Base-by-base conservation (phyloP, 1,140 invertebrate genomes). In the Oncopeltus fasciatus region DNA sequence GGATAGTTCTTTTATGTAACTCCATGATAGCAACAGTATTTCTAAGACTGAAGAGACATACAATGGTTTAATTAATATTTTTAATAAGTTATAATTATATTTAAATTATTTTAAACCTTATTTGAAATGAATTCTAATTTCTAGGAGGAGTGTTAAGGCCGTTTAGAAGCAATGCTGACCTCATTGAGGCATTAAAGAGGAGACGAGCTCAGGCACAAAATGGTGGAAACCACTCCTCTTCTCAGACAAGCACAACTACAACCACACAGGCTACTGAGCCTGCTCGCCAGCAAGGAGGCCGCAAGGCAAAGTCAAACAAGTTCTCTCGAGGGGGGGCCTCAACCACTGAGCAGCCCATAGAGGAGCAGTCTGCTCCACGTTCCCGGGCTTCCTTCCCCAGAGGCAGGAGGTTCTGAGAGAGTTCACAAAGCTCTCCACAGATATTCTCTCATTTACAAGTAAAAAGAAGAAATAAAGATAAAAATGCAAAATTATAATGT, bases 131-230 rank as follows among this genome's bases (percentile, higher is more conserved):
- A n/a, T n/a, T n/a, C n/a, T n/a, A n/a, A n/a, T n/a, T 33, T 57
- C 33, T 24, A 61, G 59, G 59, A 57, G 66, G 64, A 8, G 62
- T 61, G 3, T 46, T 66, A 1, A 33, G 66, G 16, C 66, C 66
- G 8, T 67, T 67, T 57, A 49, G 66, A 14, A 66, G 64, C 56
- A 67, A 67, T 46, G 51, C 59, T 14, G 66, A 65, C 58, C 51
- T 67, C 2, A 61, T 67, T n/a, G 66, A 67, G 57, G 62, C 64
- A 16, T 43, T 67, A 44, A 67, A 65, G 51, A 60, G 64, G 16
- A 46, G 66, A 49, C 18, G 66, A 33, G 49, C 49, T 3, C 49
- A 53, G 26, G 49, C 49, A 16, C 49, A 53, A 53, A 14, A 8
- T 1, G 24, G 24, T 24, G 49, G 49, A 9, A 16, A 12, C 20